Base-by-base conservation (phyloP, 1,140 invertebrate genomes). In the Schlechtendalia chinensis region DNA sequence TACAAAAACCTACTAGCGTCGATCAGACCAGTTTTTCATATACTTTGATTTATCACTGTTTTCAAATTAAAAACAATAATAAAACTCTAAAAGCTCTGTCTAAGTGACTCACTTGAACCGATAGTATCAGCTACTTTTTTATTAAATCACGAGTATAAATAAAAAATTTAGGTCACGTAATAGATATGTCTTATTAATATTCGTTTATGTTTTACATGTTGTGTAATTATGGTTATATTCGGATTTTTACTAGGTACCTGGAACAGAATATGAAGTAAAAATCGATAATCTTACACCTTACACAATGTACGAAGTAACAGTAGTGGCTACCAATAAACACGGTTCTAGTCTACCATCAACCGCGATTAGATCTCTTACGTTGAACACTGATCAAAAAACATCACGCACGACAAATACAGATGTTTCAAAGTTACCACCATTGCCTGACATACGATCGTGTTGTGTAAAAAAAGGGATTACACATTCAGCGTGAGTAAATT, bases 231-330 rank as follows among this genome's bases (percentile, higher is more conserved):
- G 32, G 5, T 63, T 22, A 45, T 39, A 45, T 69, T 17, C 24
- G 22, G 17, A 22, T 29, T 29, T 72, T 54, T 4, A 29, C 17
- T 87, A 89, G 87, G 87, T 91, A 75, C 85, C 87, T 53, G 85
- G 86, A 5, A 89, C 89, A 81, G 90, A 89, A 4, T 82, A 82
- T 53, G 88, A 86, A 56, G 87, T 90, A 0, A 84, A 89, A 0
- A 83, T 93, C 3, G 88, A 89, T 71, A 87, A 89, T 85, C 86
- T 91, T 56, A 85, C 88, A 2, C 91, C 92, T 0, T 91, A 91
- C 83, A 94, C 92, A 24, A 93, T 94, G 92, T 94, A 95, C 84
- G 92, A 94, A 84, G 88, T 94, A 1, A 89, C 89, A 0, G 89
- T 94, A 14, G 90, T 88, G 1, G 90, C 92, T 0, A 88, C 88